Evolutionary conservation across 2,113 vertebrate species (phyloP), one percentile per base, ranked within the genome.

Genomic region (Halichoeres trimaculatus): DNA sequence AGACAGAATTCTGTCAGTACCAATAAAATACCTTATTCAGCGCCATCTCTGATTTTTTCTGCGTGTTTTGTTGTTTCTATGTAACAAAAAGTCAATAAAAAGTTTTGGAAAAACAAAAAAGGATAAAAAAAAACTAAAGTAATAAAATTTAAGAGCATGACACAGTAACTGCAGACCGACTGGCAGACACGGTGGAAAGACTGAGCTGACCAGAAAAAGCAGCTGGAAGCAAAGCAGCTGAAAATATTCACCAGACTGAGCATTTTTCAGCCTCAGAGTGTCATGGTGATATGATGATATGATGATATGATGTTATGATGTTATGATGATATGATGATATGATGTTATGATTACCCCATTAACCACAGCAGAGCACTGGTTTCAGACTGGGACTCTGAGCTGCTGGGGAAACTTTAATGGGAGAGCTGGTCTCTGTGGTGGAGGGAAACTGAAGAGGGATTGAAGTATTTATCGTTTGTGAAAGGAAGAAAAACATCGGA

Each of bases 151-250:
- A 30, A 30, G 30, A 30, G 30, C 30, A 30, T 30, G 30, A 30
- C 3, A 30, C 6, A 30, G 30, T 30, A 30, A 30, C 30, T 30
- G 30, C 64, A 69, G 58, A 30, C 80, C 78, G 70, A 40, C 84
- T 92, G 92, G 90, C 80, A 90, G 64, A 63, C 69, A 24, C 8
- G 40, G 24, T 76, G 88, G 90, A 92, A 93, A 93, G 69, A 81
- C 74, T 89, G 85, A 91, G 76, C 70, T 70, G 78, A 36, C 53
- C 43, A 67, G 81, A 56, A 84, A 67, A 81, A 63, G 82, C 8
- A 43, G 6, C 68, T 70, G 66, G 56, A 85, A 73, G 72, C 23
- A 52, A 55, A 77, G 57, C 63, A 69, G n/a, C 60, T 69, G 74
- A 54, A 45, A 36, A 71, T 78, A 57, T 58, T 40, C 36, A 38